Evolutionary conservation across 2,113 vertebrate genomes (phyloP).

Genomic region (Pelvicachromis taeniatus): DNA sequence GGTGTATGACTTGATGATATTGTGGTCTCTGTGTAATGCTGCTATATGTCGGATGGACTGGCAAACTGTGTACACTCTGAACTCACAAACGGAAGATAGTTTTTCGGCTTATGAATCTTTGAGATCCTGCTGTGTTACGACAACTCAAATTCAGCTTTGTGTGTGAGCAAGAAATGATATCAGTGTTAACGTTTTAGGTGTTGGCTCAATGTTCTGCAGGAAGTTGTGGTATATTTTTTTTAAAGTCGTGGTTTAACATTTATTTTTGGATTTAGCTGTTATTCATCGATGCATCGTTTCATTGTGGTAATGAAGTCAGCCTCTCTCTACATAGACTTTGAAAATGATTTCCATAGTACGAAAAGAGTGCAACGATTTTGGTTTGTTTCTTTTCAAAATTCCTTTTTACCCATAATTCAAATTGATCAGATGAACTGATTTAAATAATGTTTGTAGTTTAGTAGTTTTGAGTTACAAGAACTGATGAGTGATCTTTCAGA

Average conservation of each 20-base stretch:
- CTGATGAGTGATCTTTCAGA: background rate
- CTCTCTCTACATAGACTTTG: background rate
- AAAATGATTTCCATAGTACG: background rate
- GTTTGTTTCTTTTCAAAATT: background rate
- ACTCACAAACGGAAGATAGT: background rate
- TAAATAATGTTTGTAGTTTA: background rate
- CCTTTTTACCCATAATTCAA: background rate
- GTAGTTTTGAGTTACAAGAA: background rate
- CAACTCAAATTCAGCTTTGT: background rate
- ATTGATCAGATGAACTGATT: background rate
- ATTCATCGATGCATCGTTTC: background rate
- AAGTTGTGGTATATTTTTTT: background rate
- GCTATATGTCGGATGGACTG: background rate
- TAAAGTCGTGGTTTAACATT: background rate
- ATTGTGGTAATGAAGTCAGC: background rate
- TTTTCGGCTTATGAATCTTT: background rate
- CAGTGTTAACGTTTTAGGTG: background rate
- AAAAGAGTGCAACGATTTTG: background rate
- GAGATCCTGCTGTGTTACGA: background rate
- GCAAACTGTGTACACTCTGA: background rate
- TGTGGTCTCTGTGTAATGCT: constrained; percentile 1
- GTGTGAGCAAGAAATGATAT: background rate
- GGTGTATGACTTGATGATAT: background rate
- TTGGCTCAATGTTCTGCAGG: background rate
- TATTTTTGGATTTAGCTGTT: background rate